Evolutionary conservation across 2,888 invertebrate species (phyloP).

Genomic region (Cheilosia pagana): DNA sequence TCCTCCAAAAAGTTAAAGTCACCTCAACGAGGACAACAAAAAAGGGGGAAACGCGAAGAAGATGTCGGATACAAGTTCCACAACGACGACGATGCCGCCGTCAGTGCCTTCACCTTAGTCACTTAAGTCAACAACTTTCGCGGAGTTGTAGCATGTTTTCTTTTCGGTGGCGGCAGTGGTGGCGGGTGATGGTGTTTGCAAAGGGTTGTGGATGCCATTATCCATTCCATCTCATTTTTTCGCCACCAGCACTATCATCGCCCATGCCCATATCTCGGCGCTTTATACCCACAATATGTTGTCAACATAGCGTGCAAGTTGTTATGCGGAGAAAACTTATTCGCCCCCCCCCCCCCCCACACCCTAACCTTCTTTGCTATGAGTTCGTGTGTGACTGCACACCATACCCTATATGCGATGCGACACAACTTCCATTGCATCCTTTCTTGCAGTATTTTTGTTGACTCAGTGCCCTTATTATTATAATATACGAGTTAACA

Average conservation of each 20-base stretch:
- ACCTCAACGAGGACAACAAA: constrained; percentile 60
- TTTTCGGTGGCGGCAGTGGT: constrained; percentile 65
- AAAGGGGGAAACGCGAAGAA: constrained; percentile 42
- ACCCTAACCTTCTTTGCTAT: constrained; percentile 27
- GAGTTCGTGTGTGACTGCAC: constrained; percentile 29
- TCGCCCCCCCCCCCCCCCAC: constrained; percentile 31
- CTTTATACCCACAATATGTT: constrained; percentile 62
- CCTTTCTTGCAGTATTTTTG: constrained; percentile 70
- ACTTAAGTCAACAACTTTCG: constrained; percentile 74
- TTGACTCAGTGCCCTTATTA: constrained; percentile 72
- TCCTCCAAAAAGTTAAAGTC: constrained; percentile 64
- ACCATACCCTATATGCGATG: not conserved
- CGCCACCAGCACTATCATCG: constrained; percentile 30
- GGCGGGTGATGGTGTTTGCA: constrained; percentile 42
- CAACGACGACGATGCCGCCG: constrained; percentile 52
- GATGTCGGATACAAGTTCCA: constrained; percentile 66
- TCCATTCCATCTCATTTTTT: constrained; percentile 49
- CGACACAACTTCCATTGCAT: constrained; percentile 68
- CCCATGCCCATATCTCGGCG: not conserved
- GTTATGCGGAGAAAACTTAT: constrained; percentile 65
- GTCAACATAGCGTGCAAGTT: constrained; percentile 66
- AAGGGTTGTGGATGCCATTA: constrained; percentile 61
- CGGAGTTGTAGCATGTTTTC: constrained; percentile 72
- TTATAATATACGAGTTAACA: constrained; percentile 70
- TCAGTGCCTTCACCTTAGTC: constrained; percentile 69